Percentiles rank a stretch among this genome's conserved stretches.
Conservation (phyloP, 2,113 vertebrate genomes). For the Leucopsar rothschildi region DNA sequence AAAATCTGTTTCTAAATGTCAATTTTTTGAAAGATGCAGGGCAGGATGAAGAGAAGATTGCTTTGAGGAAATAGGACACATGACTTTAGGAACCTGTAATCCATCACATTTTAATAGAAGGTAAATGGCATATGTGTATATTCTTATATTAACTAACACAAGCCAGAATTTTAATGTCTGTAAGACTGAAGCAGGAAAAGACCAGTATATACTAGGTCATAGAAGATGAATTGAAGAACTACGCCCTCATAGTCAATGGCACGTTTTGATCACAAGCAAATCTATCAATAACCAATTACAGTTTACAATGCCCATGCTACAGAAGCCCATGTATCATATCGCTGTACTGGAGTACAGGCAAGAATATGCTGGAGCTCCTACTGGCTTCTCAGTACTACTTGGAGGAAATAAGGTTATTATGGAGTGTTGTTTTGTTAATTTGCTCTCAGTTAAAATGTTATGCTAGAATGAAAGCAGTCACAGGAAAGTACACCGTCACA, state of each 20-base stretch:
- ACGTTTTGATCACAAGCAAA: neutral
- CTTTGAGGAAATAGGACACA: neutral
- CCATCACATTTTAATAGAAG: neutral
- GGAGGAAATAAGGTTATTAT: neutral
- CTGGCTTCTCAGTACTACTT: neutral
- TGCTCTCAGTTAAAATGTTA: neutral
- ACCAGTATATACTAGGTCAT: neutral
- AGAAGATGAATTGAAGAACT: neutral
- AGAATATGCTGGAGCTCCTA: neutral
- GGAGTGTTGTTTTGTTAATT: neutral
- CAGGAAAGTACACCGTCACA: accelerated
- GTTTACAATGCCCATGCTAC: neutral
- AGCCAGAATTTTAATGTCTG: neutral
- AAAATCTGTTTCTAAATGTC: neutral
- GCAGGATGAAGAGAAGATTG: neutral
- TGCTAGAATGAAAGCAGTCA: neutral
- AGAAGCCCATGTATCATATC: accelerated
- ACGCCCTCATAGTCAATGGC: neutral
- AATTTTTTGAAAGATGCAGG: neutral
- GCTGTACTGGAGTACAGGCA: neutral
- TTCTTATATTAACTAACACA: neutral
- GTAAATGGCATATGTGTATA: neutral
- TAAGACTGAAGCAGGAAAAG: neutral
- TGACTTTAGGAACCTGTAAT: neutral
- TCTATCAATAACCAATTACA: neutral